Percentiles rank a stretch among this genome's conserved stretches.
Conservation (phyloP, 2,113 vertebrate genomes). For the Forbesichthys papilliferus region DNA sequence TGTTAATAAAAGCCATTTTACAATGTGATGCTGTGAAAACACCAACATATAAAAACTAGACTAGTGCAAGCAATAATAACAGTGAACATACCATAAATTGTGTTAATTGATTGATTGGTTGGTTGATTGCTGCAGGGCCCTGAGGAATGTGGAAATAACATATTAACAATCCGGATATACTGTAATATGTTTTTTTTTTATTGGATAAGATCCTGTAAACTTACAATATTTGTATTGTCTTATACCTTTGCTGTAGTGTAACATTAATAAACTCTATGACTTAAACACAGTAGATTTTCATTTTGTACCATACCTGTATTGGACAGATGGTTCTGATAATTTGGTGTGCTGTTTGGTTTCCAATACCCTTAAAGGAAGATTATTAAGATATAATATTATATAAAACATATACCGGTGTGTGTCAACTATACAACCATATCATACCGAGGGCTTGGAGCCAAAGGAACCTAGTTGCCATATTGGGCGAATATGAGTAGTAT, state of each 20-base stretch:
- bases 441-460: too few species aligned
- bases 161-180: not conserved
- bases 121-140: conserved; percentile 4
- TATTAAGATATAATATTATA: not conserved
- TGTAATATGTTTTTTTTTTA: too few species aligned
- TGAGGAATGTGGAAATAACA: conserved; percentile 17
- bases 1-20: too few species aligned
- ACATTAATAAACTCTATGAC: too few species aligned
- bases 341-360: not conserved
- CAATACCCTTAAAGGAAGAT: not conserved
- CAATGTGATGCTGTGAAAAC: not conserved
- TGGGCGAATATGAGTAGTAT: not conserved
- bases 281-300: too few species aligned
- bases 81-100: conserved; percentile 60
- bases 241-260: too few species aligned
- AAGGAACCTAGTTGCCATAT: too few species aligned
- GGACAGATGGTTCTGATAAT: too few species aligned
- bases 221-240: too few species aligned
- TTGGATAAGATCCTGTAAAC: too few species aligned
- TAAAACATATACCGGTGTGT: not conserved
- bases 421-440: not conserved
- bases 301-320: too few species aligned
- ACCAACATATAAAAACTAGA: not conserved
- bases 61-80: not conserved
- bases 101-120: too few species aligned